Evolutionary conservation across 2,797 vertebrate genomes (phyloP).

Genomic region (Clarias laeviceps): DNA sequence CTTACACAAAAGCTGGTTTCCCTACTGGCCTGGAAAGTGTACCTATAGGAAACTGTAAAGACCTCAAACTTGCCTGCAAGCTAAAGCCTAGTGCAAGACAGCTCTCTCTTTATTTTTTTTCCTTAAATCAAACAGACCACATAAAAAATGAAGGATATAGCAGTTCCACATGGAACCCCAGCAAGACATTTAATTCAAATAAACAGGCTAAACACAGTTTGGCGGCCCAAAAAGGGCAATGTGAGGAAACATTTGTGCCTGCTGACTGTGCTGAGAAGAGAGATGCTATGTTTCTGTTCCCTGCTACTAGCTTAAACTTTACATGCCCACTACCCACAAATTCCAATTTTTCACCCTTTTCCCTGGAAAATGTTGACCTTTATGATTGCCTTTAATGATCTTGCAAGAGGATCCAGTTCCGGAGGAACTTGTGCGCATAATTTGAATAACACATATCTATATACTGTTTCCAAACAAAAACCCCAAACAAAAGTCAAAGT

Average conservation of each 20-base stretch:
- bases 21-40: conserved; percentile 61
- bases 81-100: conserved; percentile 49
- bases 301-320: conserved; percentile 47
- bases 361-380: background rate
- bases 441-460: conserved; percentile 15
- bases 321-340: conserved; percentile 15
- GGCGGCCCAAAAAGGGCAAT: conserved; percentile 46
- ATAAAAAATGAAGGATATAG: conserved; percentile 65
- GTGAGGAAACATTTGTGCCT: conserved; percentile 61
- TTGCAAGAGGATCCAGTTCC: conserved; percentile 2
- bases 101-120: conserved; percentile 49
- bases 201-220: conserved; percentile 57
- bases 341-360: background rate
- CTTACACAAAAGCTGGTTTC: conserved; percentile 60
- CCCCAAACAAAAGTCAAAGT: background rate
- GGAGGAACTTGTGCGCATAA: background rate
- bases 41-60: conserved; percentile 66
- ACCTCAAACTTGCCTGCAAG: conserved; percentile 55
- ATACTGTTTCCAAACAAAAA: background rate
- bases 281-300: conserved; percentile 55
- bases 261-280: conserved; percentile 43
- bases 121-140: conserved; percentile 63
- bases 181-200: conserved; percentile 64
- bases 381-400: conserved; percentile 4
- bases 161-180: conserved; percentile 63